A percentile compares a stretch with the other conserved stretches of the same genome.
Conservation (phyloP, 2,888 invertebrate species). For the Rhyacophila evoluta region DNA sequence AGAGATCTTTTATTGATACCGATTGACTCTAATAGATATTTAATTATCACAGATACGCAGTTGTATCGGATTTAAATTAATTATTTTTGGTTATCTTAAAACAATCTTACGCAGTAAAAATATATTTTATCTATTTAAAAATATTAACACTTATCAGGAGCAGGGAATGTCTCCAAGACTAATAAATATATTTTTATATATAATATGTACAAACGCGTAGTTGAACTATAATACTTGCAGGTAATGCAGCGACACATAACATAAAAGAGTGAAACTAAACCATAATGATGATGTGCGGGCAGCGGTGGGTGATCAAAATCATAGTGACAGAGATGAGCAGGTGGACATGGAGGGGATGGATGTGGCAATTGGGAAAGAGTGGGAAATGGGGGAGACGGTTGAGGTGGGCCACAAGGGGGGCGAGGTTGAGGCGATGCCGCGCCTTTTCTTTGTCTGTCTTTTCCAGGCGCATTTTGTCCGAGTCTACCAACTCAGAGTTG, state of each 20-base stretch:
- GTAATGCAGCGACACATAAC: not conserved
- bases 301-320: conserved; percentile 76
- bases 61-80: not conserved
- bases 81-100: not conserved
- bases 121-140: not conserved
- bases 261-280: conserved; percentile 62
- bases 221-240: not conserved
- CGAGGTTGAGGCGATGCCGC: conserved; percentile 59
- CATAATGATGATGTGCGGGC: conserved; percentile 75
- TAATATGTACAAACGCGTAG: not conserved
- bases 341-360: conserved; percentile 76
- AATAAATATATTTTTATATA: too few species aligned
- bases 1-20: not conserved
- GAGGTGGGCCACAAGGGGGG: conserved; percentile 4
- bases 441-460: conserved; percentile 67
- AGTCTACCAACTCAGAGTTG: conserved; percentile 41
- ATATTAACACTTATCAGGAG: conserved; percentile 1
- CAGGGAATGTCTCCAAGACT: not conserved
- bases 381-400: conserved; percentile 55
- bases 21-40: not conserved
- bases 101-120: not conserved
- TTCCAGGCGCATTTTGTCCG: conserved; percentile 61
- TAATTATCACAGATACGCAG: not conserved
- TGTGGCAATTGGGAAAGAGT: conserved; percentile 64
- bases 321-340: conserved; percentile 75